Percentiles rank a stretch among this genome's conserved stretches.
phyloP scores from a whole-genome alignment of 2,113 vertebrate species.

The Promerops cafer region DNA sequence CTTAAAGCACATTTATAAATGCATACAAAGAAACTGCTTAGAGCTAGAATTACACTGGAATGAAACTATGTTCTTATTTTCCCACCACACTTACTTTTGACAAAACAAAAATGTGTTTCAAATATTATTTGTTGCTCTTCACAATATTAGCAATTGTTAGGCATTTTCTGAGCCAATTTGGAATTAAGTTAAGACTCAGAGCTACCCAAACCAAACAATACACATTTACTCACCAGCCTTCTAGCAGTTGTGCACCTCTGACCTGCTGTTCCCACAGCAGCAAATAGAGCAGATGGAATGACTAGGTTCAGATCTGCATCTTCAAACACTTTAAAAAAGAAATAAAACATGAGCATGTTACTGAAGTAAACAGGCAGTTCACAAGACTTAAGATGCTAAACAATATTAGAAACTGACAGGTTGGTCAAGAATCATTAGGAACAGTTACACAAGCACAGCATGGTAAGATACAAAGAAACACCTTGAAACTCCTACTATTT shows the following conservation, averaged over 20 bases:
- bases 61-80: neutral
- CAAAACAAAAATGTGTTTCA: neutral
- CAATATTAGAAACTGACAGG: neutral
- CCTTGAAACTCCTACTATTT: neutral
- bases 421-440: neutral
- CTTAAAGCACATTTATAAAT: neutral
- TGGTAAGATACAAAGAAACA: neutral
- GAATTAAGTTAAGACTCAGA: neutral
- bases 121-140: neutral
- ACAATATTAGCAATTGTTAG: neutral
- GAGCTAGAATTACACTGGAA: neutral
- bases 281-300: constrained; percentile 88
- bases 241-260: constrained; percentile 94
- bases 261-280: constrained; percentile 92
- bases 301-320: constrained; percentile 93
- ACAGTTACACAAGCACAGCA: neutral
- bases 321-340: constrained; percentile 80
- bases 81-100: neutral
- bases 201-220: neutral
- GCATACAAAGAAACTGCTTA: neutral
- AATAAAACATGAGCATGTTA: neutral
- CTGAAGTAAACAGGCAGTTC: neutral
- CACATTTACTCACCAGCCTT: constrained; percentile 77
- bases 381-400: neutral
- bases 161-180: neutral